Percentiles rank a stretch among this genome's conserved stretches.
phyloP scores from a whole-genome alignment of 2,113 vertebrate species.

The Bagarius yarrelli region DNA sequence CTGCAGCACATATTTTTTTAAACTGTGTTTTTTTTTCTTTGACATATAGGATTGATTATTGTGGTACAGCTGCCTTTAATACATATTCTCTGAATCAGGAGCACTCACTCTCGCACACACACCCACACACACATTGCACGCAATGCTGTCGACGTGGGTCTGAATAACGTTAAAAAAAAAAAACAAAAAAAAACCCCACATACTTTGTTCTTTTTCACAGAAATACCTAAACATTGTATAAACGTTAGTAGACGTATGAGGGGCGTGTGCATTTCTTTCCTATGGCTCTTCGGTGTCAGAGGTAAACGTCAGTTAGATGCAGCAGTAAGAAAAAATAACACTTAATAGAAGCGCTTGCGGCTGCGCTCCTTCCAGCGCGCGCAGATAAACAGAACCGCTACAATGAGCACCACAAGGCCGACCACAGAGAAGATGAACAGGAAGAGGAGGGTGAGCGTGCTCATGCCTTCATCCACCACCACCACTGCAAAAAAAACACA shows the following conservation, averaged over 20 bases:
- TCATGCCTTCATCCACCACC: slow-evolving; percentile 73
- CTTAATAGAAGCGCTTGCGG: slow-evolving; percentile 94
- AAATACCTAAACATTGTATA: neutral
- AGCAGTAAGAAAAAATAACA: neutral
- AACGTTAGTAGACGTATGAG: neutral
- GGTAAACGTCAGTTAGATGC: slow-evolving; percentile 22
- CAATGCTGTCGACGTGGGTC: neutral
- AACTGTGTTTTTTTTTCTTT: no score
- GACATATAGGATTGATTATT: no score
- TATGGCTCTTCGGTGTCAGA: slow-evolving; percentile 27
- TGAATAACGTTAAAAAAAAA: no score
- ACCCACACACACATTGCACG: neutral
- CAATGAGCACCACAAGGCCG: slow-evolving; percentile 77
- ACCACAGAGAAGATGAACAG: slow-evolving; percentile 85
- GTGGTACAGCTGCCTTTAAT: no score
- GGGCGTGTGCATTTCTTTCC: neutral
- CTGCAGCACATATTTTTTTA: no score
- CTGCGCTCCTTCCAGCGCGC: slow-evolving; percentile 91
- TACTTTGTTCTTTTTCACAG: neutral
- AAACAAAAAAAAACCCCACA: no score
- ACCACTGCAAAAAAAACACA: slow-evolving; percentile 64
- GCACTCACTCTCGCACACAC: neutral
- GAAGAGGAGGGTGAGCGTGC: slow-evolving; percentile 81
- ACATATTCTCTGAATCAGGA: no score
- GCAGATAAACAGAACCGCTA: slow-evolving; percentile 79